Evolutionary conservation across 64 coral and sea anemone species (phyloP).

Genomic region (Montipora foliosa): DNA sequence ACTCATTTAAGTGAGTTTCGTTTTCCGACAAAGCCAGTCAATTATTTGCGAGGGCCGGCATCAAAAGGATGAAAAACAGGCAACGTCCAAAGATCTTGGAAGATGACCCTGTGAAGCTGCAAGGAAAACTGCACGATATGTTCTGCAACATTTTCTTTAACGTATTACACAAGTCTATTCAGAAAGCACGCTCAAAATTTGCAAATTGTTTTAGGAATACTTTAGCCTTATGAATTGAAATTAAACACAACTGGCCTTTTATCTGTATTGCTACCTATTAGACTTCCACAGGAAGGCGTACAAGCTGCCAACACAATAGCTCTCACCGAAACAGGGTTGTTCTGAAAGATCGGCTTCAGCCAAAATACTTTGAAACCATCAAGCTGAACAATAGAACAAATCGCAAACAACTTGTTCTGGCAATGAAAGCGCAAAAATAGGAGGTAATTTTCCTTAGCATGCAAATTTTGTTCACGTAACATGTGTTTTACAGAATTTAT

Average conservation of each 20-base stretch:
- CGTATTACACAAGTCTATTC: constrained; percentile 13
- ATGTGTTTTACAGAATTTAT: background rate
- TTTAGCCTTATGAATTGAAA: background rate
- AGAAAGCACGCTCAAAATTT: background rate
- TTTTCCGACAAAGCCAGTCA: constrained; percentile 17
- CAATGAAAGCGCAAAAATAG: background rate
- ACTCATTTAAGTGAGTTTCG: background rate
- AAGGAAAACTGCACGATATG: background rate
- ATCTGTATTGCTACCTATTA: background rate
- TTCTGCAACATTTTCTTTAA: background rate
- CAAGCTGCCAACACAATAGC: background rate
- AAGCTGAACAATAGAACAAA: background rate
- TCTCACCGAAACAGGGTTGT: background rate
- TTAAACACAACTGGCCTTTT: background rate
- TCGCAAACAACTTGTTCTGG: background rate
- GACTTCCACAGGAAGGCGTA: background rate
- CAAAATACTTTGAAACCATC: background rate
- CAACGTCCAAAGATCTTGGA: background rate
- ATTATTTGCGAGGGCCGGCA: background rate
- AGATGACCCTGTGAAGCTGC: too few species aligned
- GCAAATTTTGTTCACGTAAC: background rate
- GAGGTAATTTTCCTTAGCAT: background rate
- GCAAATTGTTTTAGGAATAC: background rate
- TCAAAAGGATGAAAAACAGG: background rate
- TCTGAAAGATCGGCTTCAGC: background rate